Evolutionary conservation across 2,888 invertebrate species (phyloP).

Genomic region (Lottia gigantea): DNA sequence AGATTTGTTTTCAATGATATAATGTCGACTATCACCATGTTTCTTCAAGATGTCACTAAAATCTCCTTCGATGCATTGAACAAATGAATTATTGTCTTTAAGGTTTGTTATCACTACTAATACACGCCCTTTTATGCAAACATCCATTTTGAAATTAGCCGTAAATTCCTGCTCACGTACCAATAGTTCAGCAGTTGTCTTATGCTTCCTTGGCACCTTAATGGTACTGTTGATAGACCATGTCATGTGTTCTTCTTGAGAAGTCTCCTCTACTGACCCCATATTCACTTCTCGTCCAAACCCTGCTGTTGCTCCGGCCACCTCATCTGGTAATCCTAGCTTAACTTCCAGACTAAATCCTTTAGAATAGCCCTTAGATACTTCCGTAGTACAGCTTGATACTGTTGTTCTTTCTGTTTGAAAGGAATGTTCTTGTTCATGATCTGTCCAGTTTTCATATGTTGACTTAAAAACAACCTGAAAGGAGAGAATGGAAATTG

Average conservation of each 20-base stretch:
- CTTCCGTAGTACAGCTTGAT: slow-evolving; percentile 54
- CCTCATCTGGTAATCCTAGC: slow-evolving; percentile 69
- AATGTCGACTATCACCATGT: slow-evolving; percentile 37
- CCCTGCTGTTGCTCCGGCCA: slow-evolving; percentile 64
- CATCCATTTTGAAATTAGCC: slow-evolving; percentile 67
- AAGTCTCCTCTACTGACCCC: slow-evolving; percentile 62
- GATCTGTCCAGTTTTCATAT: slow-evolving; percentile 63
- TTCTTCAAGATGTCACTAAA: slow-evolving; percentile 54
- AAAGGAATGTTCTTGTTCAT: slow-evolving; percentile 63
- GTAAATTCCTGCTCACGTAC: slow-evolving; percentile 69
- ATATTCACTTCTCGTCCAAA: slow-evolving; percentile 67
- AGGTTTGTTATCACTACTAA: slow-evolving; percentile 64
- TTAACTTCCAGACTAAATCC: slow-evolving; percentile 69
- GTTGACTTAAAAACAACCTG: slow-evolving; percentile 48
- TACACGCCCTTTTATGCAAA: slow-evolving; percentile 61
- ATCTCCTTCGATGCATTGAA: slow-evolving; percentile 61
- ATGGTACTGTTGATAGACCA: slow-evolving; percentile 71
- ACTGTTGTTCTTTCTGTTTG: slow-evolving; percentile 62
- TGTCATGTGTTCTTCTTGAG: slow-evolving; percentile 65
- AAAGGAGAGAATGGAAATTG: not conserved
- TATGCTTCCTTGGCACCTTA: slow-evolving; percentile 60
- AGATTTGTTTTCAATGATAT: slow-evolving; percentile 39
- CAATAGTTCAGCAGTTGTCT: slow-evolving; percentile 68
- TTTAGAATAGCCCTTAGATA: slow-evolving; percentile 62
- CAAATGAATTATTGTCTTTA: slow-evolving; percentile 67